Base-by-base conservation (phyloP, 2,113 vertebrate species). In the Nanorana parkeri region DNA sequence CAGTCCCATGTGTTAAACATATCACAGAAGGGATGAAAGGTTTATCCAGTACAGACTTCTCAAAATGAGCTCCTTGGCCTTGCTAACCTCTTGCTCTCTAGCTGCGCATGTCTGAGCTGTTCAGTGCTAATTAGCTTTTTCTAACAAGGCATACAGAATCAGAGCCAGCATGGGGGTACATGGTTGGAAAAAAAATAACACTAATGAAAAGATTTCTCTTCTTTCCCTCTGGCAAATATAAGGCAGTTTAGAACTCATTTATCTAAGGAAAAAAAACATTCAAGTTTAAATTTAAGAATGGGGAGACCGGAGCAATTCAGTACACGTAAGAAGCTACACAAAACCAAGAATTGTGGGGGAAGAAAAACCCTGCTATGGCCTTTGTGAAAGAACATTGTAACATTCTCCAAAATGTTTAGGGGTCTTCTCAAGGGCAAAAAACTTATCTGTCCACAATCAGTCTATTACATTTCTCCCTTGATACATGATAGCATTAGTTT, bases 11-110 rank as follows among this genome's bases (percentile, higher is more conserved):
- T 80, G 78, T 61, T 72, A 72, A 63, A 61, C 32, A 74, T 65
- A 65, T 51, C 68, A 66, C 23, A 73, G 24, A 72, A 64, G 36
- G 47, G 60, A 67, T 82, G 61, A 82, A 81, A 66, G 71, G 24
- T 74, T 82, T 82, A 32, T 64, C 47, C 47, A 41, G 69, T 26
- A 75, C 60, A 58, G 51, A 24, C 58, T 66, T 82, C 55, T 82
- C 61, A 66, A 55, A 66, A 41, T 82, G 61, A 75, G 47, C 61
- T 74, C 60, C 69, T 82, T 82, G 80, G 69, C 69, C 80, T 82
- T 58, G 61, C 69, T 82, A 74, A 82, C 69, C 80, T 55, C 26
- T 52, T 16, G 61, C 47, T 60, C 80, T 75, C 60, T 55, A 82
- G 68, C 61, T 63, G 24, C 80, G 58, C 71, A 74, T 82, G 71